Base-by-base conservation (phyloP, 2,888 invertebrate genomes). In the Dichetophora obliterata region DNA sequence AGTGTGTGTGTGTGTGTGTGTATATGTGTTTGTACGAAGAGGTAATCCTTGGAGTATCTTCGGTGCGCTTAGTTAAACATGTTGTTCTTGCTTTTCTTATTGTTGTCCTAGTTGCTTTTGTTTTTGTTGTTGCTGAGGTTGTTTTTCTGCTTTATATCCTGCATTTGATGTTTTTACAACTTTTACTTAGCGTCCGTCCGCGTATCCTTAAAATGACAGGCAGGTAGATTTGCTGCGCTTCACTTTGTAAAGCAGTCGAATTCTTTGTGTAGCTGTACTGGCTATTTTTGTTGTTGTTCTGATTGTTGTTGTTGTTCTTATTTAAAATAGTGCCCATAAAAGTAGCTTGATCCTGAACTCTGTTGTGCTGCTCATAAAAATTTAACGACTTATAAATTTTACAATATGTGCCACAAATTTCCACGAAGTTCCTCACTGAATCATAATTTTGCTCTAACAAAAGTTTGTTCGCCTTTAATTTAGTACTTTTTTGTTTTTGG, bases 21-120 rank as follows among this genome's bases (percentile, higher is more conserved):
- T 68, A 11, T 80, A 37, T 54, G 75, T 73, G 50, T 81, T 66
- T 80, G 80, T 83, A 3, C 14, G 57, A 24, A 57, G 9, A 19
- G 65, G 14, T 63, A 73, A 73, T 72, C 72, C 61, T 59, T 72
- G 16, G 27, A 61, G 72, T 72, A 72, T 43, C 27, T 72, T 16
- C 50, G 80, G n/a, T 71, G 57, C 74, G 19, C 78, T 34, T 63
- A 72, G 50, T 65, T 74, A 22, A 54, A 66, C 65, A 37, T 43
- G 14, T 9, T 74, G n/a, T 48, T 31, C 34, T 63, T 22, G 52
- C 3, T 19, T 14, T 31, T 19, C 22, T 27, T 52, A 27, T 27
- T 52, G 22, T 9, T 75, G 14, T 48, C 31, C 76, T 59, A 71
- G 43, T 57, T 59, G 50, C 27, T 57, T 5, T 70, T 34, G 65